These are phyloP conservation scores for Verasper variegatus DNA, from an alignment of 2,113 vertebrate genomes.

Conservation along the genomic window DNA sequence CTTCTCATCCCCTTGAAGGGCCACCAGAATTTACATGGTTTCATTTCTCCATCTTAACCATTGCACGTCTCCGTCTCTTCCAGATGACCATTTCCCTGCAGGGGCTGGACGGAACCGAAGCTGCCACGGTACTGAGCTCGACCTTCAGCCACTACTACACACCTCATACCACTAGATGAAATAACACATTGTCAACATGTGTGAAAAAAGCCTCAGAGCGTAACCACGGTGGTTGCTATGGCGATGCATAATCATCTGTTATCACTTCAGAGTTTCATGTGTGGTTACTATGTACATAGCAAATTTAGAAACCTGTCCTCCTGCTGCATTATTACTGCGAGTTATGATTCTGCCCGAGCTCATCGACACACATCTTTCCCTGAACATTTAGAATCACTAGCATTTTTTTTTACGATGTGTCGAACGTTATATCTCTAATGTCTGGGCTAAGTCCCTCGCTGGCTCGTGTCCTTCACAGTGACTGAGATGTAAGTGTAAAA, in stretches of 20 bases:
- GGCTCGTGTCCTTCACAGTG: background rate
- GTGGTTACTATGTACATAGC: constrained; percentile 51
- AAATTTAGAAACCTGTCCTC: constrained; percentile 45
- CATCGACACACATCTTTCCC: background rate
- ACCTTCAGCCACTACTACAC: constrained; percentile 31
- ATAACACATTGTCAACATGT: constrained; percentile 16
- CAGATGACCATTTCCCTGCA: constrained; percentile 80
- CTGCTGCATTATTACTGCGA: constrained; percentile 15
- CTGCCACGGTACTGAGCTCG: constrained; percentile 65
- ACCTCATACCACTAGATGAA: constrained; percentile 18
- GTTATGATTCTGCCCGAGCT: too few species aligned
- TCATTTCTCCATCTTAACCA: background rate
- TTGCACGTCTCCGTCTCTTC: constrained; percentile 17
- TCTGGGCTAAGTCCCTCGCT: constrained; percentile 15
- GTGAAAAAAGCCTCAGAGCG: constrained; percentile 25
- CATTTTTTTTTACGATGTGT: background rate
- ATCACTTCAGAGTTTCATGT: constrained; percentile 47
- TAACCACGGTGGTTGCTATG: constrained; percentile 58
- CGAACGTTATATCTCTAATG: background rate
- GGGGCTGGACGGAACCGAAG: constrained; percentile 61
- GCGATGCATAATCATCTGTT: constrained; percentile 50
- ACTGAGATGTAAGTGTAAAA: constrained; percentile 14
- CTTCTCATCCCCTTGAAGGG: too few species aligned
- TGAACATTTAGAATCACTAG: background rate
- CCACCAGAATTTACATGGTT: background rate